Percentiles rank a stretch among this genome's conserved stretches.
These are phyloP conservation scores for Urosaurus nigricauda DNA, from an alignment of 2,797 vertebrate genomes.

Conservation along the genomic window DNA sequence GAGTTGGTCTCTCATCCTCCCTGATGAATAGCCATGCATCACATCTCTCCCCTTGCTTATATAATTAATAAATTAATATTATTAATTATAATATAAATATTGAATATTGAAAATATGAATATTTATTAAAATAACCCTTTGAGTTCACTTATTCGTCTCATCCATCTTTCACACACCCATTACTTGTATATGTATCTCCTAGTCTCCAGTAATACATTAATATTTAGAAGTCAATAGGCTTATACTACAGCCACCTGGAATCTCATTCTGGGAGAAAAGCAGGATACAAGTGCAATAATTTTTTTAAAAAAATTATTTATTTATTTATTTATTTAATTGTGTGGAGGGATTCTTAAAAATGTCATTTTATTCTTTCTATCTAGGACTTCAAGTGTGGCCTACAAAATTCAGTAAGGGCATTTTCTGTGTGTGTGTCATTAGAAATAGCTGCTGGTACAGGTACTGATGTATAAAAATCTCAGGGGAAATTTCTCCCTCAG, in stretches of 20 bases:
- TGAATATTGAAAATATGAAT: neutral
- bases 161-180: neutral
- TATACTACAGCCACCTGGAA: neutral
- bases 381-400: neutral
- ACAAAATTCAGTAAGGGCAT: neutral
- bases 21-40: neutral
- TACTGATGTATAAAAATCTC: too few relatives aligned
- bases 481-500: too few relatives aligned
- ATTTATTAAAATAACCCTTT: constrained; percentile 19
- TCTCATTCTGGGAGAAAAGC: too few relatives aligned
- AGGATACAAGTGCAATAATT: too few relatives aligned
- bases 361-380: neutral
- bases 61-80: neutral
- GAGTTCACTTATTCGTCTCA: neutral
- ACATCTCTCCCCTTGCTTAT: neutral
- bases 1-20: neutral
- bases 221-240: neutral
- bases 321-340: neutral
- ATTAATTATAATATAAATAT: constrained; percentile 44
- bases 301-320: too few relatives aligned
- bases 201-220: too few relatives aligned
- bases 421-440: neutral
- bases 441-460: neutral
- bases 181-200: neutral
- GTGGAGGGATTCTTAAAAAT: neutral